phyloP scores from a whole-genome alignment of 2,113 vertebrate species.

The Tetrax tetrax region DNA sequence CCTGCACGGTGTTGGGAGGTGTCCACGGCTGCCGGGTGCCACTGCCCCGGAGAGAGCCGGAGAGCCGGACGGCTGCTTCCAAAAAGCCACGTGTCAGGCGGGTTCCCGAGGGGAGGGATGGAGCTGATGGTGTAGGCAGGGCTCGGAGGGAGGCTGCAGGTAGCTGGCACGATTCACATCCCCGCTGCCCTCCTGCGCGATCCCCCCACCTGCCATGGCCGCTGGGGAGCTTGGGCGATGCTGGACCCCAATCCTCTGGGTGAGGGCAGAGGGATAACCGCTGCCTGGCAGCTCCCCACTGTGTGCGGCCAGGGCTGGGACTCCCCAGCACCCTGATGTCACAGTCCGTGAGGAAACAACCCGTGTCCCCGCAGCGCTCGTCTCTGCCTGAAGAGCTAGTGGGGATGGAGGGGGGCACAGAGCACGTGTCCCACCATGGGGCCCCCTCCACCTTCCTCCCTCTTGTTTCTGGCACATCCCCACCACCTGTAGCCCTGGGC shows the following conservation, averaged over 20 bases:
- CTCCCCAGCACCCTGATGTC: background rate
- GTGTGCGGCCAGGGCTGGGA: background rate
- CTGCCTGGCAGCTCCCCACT: background rate
- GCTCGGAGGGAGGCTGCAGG: background rate
- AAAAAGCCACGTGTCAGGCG: rapidly evolving
- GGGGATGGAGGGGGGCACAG: background rate
- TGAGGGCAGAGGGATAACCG: background rate
- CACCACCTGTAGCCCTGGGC: background rate
- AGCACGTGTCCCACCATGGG: background rate
- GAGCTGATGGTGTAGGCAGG: background rate
- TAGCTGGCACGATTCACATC: background rate
- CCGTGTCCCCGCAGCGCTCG: rapidly evolving
- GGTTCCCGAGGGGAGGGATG: background rate
- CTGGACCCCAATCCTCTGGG: background rate
- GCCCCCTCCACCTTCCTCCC: background rate
- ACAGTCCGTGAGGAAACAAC: background rate
- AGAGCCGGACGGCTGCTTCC: background rate
- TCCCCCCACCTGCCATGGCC: background rate
- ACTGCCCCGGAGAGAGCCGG: rapidly evolving
- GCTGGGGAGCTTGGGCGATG: background rate
- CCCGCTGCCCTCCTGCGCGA: rapidly evolving
- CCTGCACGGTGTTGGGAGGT: rapidly evolving
- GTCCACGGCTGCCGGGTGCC: background rate
- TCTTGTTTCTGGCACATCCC: background rate
- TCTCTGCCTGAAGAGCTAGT: background rate